Evolutionary conservation across 2,113 vertebrate genomes (phyloP), one percentile per base, ranked within the genome.

Genomic region (Plotosus lineatus): DNA sequence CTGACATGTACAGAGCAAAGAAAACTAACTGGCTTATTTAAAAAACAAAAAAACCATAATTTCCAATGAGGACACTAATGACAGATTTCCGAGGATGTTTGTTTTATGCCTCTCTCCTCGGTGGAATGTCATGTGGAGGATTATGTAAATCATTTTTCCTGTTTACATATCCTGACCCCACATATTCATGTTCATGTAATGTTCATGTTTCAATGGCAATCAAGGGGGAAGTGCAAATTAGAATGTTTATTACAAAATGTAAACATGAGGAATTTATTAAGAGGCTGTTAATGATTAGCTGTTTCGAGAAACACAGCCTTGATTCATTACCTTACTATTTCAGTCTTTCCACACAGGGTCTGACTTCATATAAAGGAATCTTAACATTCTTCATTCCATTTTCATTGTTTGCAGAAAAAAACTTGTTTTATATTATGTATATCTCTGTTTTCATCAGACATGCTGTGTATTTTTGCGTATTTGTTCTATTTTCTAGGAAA

Each of bases 141-240:
- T 75, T 69, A 51, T 79, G 38, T 44, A 28, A 72, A 40, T 42
- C 15, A 40, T 66, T 53, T 60, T 33, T 46, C 44, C 17, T n/a
- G 26, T 66, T 48, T 44, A 60, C 21, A 23, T 69, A 40, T 42
- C 42, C 63, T 58, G 19, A 50, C 14, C 2, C 23, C 5, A 69
- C 51, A 28, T 63, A 60, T 28, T 17, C 60, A 60, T 56, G 53
- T 51, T 61, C 73, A 66, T 75, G 74, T 76, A 69, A 87, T 83
- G 81, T 79, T 55, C 80, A 19, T 23, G 75, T 83, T 85, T 65
- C 58, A 76, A 84, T 83, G 84, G 51, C 44, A 60, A 38, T 78
- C 66, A 56, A 42, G 17, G 51, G 31, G 69, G 60, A 82, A 69
- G 28, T 55, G 69, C 79, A 68, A 66, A 51, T 28, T 74, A 71